phyloP scores from a whole-genome alignment of 2,797 vertebrate genomes.

The Lates japonicus region DNA sequence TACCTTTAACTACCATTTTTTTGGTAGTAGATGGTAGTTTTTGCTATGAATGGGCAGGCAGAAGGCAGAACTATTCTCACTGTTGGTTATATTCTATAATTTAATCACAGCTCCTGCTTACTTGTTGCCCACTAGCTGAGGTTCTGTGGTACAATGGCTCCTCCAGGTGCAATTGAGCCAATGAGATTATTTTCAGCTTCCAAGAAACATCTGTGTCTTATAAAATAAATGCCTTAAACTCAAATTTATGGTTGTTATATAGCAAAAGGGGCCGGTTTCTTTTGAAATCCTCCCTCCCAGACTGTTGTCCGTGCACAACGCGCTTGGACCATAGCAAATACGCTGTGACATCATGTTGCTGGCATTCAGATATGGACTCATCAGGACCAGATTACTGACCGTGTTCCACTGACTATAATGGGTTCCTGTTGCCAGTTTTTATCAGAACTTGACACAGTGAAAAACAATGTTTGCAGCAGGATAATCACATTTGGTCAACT shows the following conservation, averaged over 20 bases:
- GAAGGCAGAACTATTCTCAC: background rate
- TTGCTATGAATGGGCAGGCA: background rate
- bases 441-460: background rate
- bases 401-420: background rate
- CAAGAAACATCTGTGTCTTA: conserved; percentile 31
- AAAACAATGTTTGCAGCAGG: background rate
- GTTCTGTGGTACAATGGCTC: background rate
- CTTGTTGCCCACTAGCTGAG: background rate
- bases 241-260: background rate
- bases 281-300: conserved; percentile 10
- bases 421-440: conserved; percentile 16
- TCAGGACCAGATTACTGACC: conserved; percentile 19
- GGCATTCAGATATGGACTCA: background rate
- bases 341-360: background rate
- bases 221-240: conserved; percentile 5
- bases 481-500: conserved; percentile 19
- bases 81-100: no score
- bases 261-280: background rate
- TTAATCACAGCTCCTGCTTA: background rate
- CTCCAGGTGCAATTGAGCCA: conserved; percentile 1
- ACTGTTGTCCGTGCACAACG: background rate
- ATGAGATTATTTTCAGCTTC: background rate
- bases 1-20: background rate
- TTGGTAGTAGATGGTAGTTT: background rate
- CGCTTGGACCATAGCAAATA: no score